Evolutionary conservation across 2,888 invertebrate species (phyloP), one percentile per base, ranked within the genome.

Genomic region (Philonicus albiceps): DNA sequence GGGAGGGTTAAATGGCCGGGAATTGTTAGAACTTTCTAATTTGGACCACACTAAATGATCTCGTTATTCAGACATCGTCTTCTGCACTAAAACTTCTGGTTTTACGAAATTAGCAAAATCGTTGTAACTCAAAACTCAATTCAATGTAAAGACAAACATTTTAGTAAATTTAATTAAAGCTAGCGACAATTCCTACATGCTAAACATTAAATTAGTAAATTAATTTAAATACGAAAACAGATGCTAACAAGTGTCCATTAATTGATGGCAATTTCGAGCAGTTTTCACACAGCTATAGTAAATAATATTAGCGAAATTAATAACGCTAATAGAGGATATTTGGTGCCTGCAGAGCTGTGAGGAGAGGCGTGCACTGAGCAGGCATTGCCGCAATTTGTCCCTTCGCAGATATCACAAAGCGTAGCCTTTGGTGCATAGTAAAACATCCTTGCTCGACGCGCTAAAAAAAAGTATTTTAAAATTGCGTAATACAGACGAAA

Each of bases 331-430:
- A 49, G 7, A 27, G 78, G 49, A 27, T 22, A 78, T 19, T 3
- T 64, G 11, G 64, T 22, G 27, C 27, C 13, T 64, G 8, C 64
- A 64, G 64, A 64, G 1, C 64, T 64, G 64, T 64, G 64, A 3
- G 64, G 64, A 8, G 64, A 91, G 13, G 91, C 91, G 87, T 91
- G 91, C 55, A 81, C 86, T 49, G 91, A 91, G 87, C 92, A 92
- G 30, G 91, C 89, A 53, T 90, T 89, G 0, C 91, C 91, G 49
- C 92, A 92, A 87, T 94, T 94, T 1, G 16, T 31, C 72, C 93
- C 94, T 89, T 97, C 96, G 90, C 97, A 97, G 90, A 97, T 95
- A 92, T 97, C 97, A 91, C 97, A 97, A 72, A 96, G 93, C 5
- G 95, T 95, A 11, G 96, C 94, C 88, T 93, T 93, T 78, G 94